These are phyloP conservation scores for Colaptes auratus DNA, from an alignment of 2,113 vertebrate species.

Conservation along the genomic window DNA sequence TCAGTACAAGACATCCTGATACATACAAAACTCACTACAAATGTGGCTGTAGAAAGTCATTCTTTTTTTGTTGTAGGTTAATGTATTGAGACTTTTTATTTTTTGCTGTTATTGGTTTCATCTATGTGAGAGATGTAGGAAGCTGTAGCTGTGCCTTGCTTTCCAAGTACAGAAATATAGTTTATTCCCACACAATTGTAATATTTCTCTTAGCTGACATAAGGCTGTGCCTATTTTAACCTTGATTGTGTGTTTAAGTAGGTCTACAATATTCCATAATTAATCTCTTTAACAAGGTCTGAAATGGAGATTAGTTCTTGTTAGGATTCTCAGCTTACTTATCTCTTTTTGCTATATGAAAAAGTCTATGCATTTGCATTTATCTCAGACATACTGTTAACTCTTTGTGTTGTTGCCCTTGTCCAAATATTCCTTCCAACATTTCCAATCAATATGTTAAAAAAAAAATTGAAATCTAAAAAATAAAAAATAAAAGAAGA, in stretches of 20 bases:
- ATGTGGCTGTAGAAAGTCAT: neutral
- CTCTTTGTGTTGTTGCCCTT: neutral
- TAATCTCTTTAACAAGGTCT: constrained; percentile 32
- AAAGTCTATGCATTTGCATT: neutral
- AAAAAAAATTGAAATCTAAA: neutral
- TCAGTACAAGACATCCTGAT: neutral
- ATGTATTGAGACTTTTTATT: neutral
- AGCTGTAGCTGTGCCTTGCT: neutral
- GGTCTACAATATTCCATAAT: constrained; percentile 26
- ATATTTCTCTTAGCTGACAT: neutral
- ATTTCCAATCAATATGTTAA: neutral
- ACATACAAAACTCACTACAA: neutral
- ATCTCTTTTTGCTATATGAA: neutral
- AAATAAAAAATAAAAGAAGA: neutral
- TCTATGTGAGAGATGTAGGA: neutral
- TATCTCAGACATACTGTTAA: neutral
- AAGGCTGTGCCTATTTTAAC: neutral
- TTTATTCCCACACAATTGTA: neutral
- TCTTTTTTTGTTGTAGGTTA: neutral
- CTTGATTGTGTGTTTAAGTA: constrained; percentile 26
- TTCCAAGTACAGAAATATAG: neutral
- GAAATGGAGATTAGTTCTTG: constrained; percentile 24
- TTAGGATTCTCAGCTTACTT: constrained; percentile 8
- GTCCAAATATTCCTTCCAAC: neutral
- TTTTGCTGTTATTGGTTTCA: neutral